phyloP scores from a whole-genome alignment of 2,113 vertebrate species.

The Thamnaconus septentrionalis region DNA sequence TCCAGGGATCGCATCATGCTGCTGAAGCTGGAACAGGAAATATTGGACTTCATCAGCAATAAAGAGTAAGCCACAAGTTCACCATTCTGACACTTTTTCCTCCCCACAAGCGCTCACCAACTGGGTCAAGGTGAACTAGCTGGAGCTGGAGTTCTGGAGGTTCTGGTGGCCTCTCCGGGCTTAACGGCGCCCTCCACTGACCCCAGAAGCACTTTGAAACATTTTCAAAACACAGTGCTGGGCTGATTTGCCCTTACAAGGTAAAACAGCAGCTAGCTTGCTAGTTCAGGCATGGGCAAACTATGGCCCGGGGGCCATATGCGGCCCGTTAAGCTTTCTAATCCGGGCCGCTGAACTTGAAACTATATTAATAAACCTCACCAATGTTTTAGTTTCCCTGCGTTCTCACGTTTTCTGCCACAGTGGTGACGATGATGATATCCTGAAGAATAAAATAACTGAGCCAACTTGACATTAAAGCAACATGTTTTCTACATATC shows the following conservation, averaged over 20 bases:
- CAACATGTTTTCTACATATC: too few species aligned
- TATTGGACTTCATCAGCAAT: slow-evolving; percentile 99
- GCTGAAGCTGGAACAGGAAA: slow-evolving; percentile 98
- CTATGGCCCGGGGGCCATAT: too few species aligned
- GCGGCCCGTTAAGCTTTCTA: too few species aligned
- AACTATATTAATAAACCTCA: too few species aligned
- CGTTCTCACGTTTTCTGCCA: too few species aligned
- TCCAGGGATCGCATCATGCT: slow-evolving; percentile 98
- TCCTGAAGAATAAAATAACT: too few species aligned
- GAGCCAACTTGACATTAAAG: too few species aligned
- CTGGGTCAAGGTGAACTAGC: neutral
- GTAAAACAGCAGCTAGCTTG: neutral
- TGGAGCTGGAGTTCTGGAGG: neutral
- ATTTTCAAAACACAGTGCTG: slow-evolving; percentile 5
- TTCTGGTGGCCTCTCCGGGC: neutral
- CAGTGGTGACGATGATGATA: too few species aligned
- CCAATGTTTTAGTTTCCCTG: too few species aligned
- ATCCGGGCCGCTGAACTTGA: too few species aligned
- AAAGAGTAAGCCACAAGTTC: slow-evolving; percentile 85
- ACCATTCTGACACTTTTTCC: neutral
- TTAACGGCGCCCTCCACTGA: neutral
- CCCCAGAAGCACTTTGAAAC: slow-evolving; percentile 2
- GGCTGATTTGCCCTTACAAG: slow-evolving; percentile 5
- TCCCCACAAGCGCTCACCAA: neutral
- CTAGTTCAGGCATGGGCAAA: neutral